Base-by-base conservation (phyloP, 53 echinoderm and acorn worm species). In the Mesocentrotus franciscanus region DNA sequence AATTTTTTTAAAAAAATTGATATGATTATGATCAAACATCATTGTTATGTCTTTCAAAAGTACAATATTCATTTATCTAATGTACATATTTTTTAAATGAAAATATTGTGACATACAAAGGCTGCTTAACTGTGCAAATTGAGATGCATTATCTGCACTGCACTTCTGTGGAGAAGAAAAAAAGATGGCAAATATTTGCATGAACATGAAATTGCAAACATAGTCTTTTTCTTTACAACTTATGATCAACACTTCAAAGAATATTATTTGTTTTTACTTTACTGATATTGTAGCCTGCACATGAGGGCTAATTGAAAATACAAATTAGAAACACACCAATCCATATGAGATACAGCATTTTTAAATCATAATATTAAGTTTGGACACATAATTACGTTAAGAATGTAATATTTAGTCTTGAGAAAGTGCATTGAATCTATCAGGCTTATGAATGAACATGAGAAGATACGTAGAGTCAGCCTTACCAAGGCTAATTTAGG, bases 391-490 rank as follows among this genome's bases (percentile, higher is more conserved):
- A 76, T 30, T 76, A 27, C 13, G 76, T 33, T 76, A 76, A 12
- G 26, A 26, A 75, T 26, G 33, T 68, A 49, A 49, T 49, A 68
- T 68, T 22, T 76, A 27, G 33, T 32, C 76, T 32, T 76, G 20
- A 81, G 58, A 87, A 87, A 87, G 24, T 58, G n/a, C 29, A 87
- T 58, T 57, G 58, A 87, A 87, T 87, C 26, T 58, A 84, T 84
- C 36, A 84, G 84, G 12, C 17, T 84, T 84, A 27, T 58, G 15
- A 87, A 57, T 58, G 57, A 16, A 87, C 59, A 87, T 7, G 18
- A 27, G 59, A 56, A 58, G 56, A 87, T 0, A 26, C 26, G 59
- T 57, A 9, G 57, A 87, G 87, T 57, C 87, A 26, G 24, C 58
- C 11, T 16, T 0, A 13, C 87, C 87, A 87, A 87, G 87, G 87